These are phyloP conservation scores for Drosophila nebulosa DNA, from an alignment of 1,140 invertebrate species.

Conservation along the genomic window DNA sequence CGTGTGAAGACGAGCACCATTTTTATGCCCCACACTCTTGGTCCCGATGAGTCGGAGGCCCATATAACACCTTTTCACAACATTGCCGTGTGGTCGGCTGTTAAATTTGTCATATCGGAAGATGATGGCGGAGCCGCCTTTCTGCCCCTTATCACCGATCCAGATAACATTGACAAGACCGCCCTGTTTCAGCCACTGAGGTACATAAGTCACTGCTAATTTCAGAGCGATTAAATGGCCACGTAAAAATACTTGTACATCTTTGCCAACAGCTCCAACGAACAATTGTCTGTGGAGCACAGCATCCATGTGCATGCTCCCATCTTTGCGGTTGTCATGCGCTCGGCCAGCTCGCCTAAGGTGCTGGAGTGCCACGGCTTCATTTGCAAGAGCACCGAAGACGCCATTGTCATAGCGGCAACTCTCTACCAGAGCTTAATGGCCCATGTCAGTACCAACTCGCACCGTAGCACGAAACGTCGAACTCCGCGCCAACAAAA, in stretches of 20 bases:
- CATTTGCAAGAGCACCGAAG: constrained; percentile 92
- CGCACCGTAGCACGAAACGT: constrained; percentile 79
- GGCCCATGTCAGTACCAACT: constrained; percentile 85
- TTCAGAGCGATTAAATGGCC: no score
- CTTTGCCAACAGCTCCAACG: constrained; percentile 38
- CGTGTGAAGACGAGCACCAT: constrained; percentile 81
- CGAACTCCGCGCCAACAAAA: constrained; percentile 85
- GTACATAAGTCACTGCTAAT: constrained; percentile 34
- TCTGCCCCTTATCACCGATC: constrained; percentile 92
- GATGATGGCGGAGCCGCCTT: constrained; percentile 85
- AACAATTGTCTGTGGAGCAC: constrained; percentile 75
- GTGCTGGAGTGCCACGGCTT: constrained; percentile 95
- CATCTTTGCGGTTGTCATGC: constrained; percentile 95
- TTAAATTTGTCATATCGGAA: constrained; percentile 87
- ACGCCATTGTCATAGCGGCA: constrained; percentile 93
- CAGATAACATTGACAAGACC: constrained; percentile 88
- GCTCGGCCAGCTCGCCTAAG: constrained; percentile 88
- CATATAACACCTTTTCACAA: constrained; percentile 91
- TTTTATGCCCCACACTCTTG: constrained; percentile 14
- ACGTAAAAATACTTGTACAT: no score
- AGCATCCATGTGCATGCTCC: constrained; percentile 86
- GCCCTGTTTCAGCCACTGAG: constrained; percentile 83
- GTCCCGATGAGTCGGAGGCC: constrained; percentile 42
- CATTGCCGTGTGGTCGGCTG: constrained; percentile 94
- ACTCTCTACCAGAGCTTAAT: constrained; percentile 93